These are phyloP conservation scores for Eulemur coronatus DNA, from an alignment of 2,797 vertebrate species.

Conservation along the genomic window DNA sequence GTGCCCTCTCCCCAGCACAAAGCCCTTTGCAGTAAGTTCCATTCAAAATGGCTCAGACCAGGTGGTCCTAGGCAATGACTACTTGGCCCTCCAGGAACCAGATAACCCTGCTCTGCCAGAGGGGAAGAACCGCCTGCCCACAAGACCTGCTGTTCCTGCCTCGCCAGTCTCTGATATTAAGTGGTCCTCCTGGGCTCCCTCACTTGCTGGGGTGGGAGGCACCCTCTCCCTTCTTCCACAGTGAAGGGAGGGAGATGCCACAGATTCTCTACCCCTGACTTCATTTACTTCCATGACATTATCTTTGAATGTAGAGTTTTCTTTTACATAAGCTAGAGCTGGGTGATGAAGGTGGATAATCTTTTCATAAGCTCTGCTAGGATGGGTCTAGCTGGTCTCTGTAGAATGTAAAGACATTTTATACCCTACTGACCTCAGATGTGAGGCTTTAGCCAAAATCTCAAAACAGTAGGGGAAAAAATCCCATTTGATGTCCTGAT, in stretches of 20 bases:
- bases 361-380: neutral
- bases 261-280: neutral
- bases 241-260: neutral
- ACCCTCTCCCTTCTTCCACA: neutral
- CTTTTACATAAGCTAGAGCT: neutral
- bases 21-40: neutral
- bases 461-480: neutral
- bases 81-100: neutral
- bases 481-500: neutral
- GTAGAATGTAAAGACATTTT: neutral
- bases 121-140: neutral
- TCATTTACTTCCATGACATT: neutral
- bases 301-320: neutral
- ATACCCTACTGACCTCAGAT: neutral
- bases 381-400: neutral
- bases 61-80: neutral
- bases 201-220: neutral
- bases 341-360: neutral
- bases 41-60: neutral
- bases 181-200: neutral
- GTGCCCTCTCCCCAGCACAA: neutral
- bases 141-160: neutral
- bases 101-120: neutral
- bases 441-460: slow-evolving; percentile 43
- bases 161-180: neutral